A percentile compares a stretch with the other conserved stretches of the same genome.
These are phyloP conservation scores for Idaea dimidiata DNA, from an alignment of 2,888 invertebrate species.

Conservation along the genomic window DNA sequence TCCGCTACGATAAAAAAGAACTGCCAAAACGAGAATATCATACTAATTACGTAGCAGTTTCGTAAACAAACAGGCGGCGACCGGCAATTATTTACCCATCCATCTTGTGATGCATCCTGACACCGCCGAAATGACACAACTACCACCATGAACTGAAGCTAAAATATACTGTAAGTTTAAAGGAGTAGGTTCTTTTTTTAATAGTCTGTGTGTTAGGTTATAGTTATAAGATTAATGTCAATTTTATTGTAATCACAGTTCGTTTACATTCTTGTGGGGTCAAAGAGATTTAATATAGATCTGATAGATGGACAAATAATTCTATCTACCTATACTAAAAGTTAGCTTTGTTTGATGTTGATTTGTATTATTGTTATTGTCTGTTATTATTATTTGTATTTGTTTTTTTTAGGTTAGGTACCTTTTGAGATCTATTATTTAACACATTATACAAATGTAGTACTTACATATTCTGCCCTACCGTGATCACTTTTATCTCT, in stretches of 20 bases:
- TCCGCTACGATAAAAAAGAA: not conserved
- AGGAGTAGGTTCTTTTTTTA: not conserved
- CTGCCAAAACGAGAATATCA: slow-evolving; percentile 23
- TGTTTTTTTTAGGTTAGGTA: no score
- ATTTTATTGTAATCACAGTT: slow-evolving; percentile 25
- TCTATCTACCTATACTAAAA: no score
- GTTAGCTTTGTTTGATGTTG: no score
- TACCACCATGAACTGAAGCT: not conserved
- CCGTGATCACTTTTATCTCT: no score
- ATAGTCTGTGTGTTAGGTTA: slow-evolving; percentile 9
- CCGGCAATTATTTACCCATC: slow-evolving; percentile 28
- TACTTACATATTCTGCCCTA: no score
- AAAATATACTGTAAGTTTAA: not conserved
- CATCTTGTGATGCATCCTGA: slow-evolving; percentile 16
- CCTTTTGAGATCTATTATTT: no score
- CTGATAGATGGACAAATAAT: not conserved
- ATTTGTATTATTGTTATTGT: no score
- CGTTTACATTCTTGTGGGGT: slow-evolving; percentile 17
- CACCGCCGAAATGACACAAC: slow-evolving; percentile 4
- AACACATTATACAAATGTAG: no score
- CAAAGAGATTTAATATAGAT: slow-evolving; percentile 10
- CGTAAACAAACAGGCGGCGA: slow-evolving; percentile 12
- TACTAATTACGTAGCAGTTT: slow-evolving; percentile 27
- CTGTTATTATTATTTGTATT: no score
- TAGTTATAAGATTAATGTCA: slow-evolving; percentile 25